phyloP scores from a whole-genome alignment of 2,888 invertebrate genomes.

The Leptinotarsa haldemani region DNA sequence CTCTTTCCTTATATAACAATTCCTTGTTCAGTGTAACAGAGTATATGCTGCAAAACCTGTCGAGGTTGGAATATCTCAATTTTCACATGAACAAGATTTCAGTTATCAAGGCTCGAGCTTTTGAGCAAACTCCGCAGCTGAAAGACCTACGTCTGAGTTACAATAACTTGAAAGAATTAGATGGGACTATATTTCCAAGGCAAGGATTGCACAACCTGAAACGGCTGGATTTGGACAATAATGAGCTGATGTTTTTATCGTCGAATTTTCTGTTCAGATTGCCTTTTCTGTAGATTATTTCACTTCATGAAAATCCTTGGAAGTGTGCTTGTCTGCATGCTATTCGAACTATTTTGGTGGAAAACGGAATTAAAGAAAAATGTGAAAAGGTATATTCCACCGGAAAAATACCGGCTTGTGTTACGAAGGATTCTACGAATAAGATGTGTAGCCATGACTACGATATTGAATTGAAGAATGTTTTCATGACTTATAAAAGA shows the following conservation, averaged over 20 bases:
- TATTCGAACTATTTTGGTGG: constrained; percentile 35
- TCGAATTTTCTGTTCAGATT: constrained; percentile 42
- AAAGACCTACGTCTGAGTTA: constrained; percentile 33
- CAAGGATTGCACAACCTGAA: constrained; percentile 33
- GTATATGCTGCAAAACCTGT: constrained; percentile 39
- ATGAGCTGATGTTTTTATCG: constrained; percentile 42
- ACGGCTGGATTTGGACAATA: constrained; percentile 43
- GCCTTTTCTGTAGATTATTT: constrained; percentile 34
- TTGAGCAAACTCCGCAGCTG: constrained; percentile 40
- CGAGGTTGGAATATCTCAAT: constrained; percentile 37
- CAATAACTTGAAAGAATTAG: constrained; percentile 38
- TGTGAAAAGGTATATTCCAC: constrained; percentile 36
- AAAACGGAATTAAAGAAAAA: constrained; percentile 38
- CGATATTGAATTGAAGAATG: no score
- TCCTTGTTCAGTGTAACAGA: constrained; percentile 32
- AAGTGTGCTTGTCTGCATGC: constrained; percentile 29
- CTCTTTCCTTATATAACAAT: neutral
- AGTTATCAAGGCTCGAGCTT: constrained; percentile 38
- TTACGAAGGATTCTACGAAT: no score
- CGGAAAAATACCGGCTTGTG: constrained; percentile 31
- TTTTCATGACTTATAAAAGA: no score
- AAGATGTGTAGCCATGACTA: no score
- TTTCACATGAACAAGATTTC: constrained; percentile 42
- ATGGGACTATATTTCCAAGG: constrained; percentile 36
- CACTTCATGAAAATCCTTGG: constrained; percentile 47